Evolutionary conservation across 2,888 invertebrate genomes (phyloP), one percentile per base, ranked within the genome.

Genomic region (Stegana nigrithorax): DNA sequence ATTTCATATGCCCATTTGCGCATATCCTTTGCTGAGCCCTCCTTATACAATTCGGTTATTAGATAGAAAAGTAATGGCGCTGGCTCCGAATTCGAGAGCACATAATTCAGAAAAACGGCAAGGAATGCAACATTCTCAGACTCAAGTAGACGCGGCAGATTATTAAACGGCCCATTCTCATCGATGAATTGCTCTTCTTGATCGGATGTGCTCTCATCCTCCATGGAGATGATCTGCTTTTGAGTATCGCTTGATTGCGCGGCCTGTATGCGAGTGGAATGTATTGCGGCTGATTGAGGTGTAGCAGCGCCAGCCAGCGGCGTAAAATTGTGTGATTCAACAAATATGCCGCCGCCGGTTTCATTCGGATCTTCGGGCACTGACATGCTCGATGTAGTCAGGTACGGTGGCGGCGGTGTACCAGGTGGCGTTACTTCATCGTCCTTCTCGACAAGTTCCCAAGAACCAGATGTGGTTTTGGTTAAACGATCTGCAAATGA

Each of bases 1-100:
- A 98, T 96, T 89, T 99, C 98, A 87, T 98, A 98, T 3, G 98
- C 98, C 98, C 98, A 99, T 84, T 97, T 95, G 61, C 95, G 91
- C 90, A 98, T 93, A 81, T 98, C 97, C 87, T 94, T 93, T 60
- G 91, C 88, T 72, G 91, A 91, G 57, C 94, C 95, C 76, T 92
- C 89, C 81, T 94, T 94, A 87, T 94, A 98, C 60, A 93, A 88
- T 83, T 96, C 95, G 67, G 97, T 95, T 81, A 98, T 91, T 72
- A 98, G 89, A 85, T 97, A 95, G 87, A 99, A 86, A 8, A 86
- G 69, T 27, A 86, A 68, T 26, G 86, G 85, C 29, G 92, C 90
- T 44, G 93, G 94, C 87, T 95, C 94, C 74, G 91, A 91, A 86
- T 94, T 94, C 39, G 91, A 92, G 72, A 94, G 87, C 67, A 95